Evolutionary conservation across 37 sponge, comb jelly and placozoan species (phyloP).

Genomic region (Tethya wilhelma): DNA sequence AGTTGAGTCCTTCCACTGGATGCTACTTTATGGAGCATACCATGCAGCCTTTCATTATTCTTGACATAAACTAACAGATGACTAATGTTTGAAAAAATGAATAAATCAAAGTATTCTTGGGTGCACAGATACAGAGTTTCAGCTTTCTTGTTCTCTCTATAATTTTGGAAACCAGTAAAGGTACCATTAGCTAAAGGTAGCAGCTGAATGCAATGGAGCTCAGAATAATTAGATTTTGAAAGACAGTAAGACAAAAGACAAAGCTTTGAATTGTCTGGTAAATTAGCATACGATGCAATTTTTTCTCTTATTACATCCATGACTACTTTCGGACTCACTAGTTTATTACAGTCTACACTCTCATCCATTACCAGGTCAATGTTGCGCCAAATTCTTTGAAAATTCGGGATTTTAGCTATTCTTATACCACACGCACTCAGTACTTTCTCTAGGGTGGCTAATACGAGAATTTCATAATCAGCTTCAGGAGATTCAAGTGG

Average conservation of each 20-base stretch:
- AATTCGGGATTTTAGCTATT: conserved; percentile 16
- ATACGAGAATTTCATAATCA: too few relatives aligned
- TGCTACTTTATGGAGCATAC: conserved; percentile 14
- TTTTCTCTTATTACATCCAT: not conserved
- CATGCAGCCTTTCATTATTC: not conserved
- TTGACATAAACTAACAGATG: conserved; percentile 7
- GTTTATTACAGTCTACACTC: not conserved
- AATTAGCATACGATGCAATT: conserved; percentile 4
- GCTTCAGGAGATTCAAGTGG: not conserved
- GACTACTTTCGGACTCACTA: conserved; percentile 21
- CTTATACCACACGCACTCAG: conserved; percentile 34
- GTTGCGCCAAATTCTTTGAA: too few relatives aligned
- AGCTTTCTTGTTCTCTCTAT: not conserved
- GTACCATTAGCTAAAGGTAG: conserved; percentile 50
- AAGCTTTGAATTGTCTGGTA: conserved; percentile 18
- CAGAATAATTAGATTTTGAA: conserved; percentile 28
- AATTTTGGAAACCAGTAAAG: conserved; percentile 28
- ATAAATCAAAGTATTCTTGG: conserved; percentile 3
- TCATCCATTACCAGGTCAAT: too few relatives aligned
- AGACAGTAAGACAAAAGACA: conserved; percentile 57
- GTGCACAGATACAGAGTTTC: conserved; percentile 37
- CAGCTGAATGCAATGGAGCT: conserved; percentile 26
- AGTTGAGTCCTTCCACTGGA: conserved; percentile 14
- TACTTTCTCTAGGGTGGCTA: not conserved
- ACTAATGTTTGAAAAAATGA: conserved; percentile 34